Evolutionary conservation across 2,888 invertebrate species (phyloP), one percentile per base, ranked within the genome.

Genomic region (Mamestra brassicae): DNA sequence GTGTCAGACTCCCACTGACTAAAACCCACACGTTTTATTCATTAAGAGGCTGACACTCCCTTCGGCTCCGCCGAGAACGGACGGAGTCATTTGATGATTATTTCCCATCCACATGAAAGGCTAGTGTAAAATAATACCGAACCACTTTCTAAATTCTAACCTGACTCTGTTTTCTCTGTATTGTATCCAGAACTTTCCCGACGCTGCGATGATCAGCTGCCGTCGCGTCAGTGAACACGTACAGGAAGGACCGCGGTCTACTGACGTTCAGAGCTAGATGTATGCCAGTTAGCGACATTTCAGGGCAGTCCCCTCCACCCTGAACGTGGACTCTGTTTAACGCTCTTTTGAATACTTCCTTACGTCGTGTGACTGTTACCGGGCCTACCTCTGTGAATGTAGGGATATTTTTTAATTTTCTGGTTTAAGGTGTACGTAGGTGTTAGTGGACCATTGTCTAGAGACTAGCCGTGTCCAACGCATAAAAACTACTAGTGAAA

Each of bases 301-400:
- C 98, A 0, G 98, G 98, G 88, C 98, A 98, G 90, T 98, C 98
- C 0, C 97, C 98, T 1, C 98, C 98, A 0, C 98, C 98, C 80
- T 97, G 96, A 4, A 98, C 97, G 42, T 93, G 93, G 5, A 98
- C 95, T 58, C 95, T 93, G 72, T 97, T 94, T 47, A 98, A 89
- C 10, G 97, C 97, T 17, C 94, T 87, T 81, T 97, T 96, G 89
- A 98, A 97, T 15, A 96, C 94, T n/a, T 94, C 92, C n/a, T 97
- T 97, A 86, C 97, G 96, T n/a, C 95, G 95, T 0, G 98, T 98
- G 1, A 97, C 97, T 13, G 97, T 97, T 3, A 97, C 96, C 71
- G 97, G 97, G 26, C 82, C 82, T 26, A 84, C 82, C 2, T 55
- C 84, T 84, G 84, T 42, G 26, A 67, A 58, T 26, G 3, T 7